These are phyloP conservation scores for Melipona bicolor DNA, from an alignment of 2,888 invertebrate genomes.

Conservation along the genomic window DNA sequence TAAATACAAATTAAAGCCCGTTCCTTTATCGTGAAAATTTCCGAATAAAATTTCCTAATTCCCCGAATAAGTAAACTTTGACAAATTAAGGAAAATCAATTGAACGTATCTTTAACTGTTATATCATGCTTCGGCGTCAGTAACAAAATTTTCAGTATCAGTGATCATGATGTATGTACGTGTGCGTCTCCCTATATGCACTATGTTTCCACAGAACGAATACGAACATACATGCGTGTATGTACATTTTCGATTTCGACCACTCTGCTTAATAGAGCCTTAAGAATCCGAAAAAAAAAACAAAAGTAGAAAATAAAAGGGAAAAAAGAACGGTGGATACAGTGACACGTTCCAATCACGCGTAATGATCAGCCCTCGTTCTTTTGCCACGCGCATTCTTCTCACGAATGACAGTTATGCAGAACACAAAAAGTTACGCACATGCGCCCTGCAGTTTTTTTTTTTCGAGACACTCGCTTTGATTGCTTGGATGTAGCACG, in stretches of 20 bases:
- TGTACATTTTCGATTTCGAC: neutral
- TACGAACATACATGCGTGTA: neutral
- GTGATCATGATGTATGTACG: too few relatives aligned
- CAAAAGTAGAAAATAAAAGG: neutral
- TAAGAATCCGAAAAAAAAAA: constrained; percentile 28
- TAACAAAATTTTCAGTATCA: neutral
- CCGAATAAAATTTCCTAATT: too few relatives aligned
- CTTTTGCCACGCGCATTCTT: constrained; percentile 48
- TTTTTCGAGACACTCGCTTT: constrained; percentile 36
- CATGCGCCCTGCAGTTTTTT: constrained; percentile 40
- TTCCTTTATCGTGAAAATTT: too few relatives aligned
- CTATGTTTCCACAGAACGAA: neutral
- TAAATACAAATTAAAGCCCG: too few relatives aligned
- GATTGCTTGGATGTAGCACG: constrained; percentile 29
- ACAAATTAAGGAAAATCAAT: neutral
- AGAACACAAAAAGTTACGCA: constrained; percentile 41
- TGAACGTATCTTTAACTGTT: neutral
- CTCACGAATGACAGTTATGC: constrained; percentile 41
- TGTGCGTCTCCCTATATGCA: neutral
- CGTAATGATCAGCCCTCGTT: constrained; percentile 39
- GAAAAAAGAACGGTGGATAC: neutral
- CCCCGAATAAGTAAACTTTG: too few relatives aligned
- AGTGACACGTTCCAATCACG: constrained; percentile 44
- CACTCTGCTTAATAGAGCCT: constrained; percentile 3
- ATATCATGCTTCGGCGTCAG: neutral